Evolutionary conservation across 1,140 invertebrate species (phyloP).

Genomic region (Sitophilus oryzae): DNA sequence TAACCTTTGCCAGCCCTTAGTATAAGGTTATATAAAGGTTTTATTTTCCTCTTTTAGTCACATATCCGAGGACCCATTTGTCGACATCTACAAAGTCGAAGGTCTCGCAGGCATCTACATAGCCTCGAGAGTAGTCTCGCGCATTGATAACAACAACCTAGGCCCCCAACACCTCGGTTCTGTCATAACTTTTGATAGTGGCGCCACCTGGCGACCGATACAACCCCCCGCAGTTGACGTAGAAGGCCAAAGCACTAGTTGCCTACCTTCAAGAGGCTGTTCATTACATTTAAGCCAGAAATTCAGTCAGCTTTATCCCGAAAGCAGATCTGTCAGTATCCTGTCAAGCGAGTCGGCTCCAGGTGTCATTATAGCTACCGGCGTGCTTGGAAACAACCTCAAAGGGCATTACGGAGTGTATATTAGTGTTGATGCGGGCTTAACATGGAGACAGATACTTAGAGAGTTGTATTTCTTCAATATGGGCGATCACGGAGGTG

Average conservation of each 20-base stretch:
- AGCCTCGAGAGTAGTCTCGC: slow-evolving; percentile 65
- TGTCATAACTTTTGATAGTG: slow-evolving; percentile 84
- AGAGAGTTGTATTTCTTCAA: slow-evolving; percentile 83
- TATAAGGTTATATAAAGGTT: too few relatives aligned
- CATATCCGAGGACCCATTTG: slow-evolving; percentile 73
- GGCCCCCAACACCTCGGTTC: slow-evolving; percentile 69
- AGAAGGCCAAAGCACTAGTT: slow-evolving; percentile 58
- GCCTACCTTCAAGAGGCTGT: slow-evolving; percentile 59
- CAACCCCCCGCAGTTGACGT: slow-evolving; percentile 61
- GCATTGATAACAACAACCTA: slow-evolving; percentile 49
- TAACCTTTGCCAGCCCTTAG: too few relatives aligned
- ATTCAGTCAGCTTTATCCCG: slow-evolving; percentile 75
- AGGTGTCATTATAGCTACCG: slow-evolving; percentile 82
- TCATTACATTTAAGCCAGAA: slow-evolving; percentile 82
- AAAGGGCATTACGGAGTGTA: slow-evolving; percentile 71
- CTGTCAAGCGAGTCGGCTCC: slow-evolving; percentile 81
- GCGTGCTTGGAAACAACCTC: slow-evolving; percentile 57
- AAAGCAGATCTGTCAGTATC: slow-evolving; percentile 71
- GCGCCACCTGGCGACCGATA: slow-evolving; percentile 71
- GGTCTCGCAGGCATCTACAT: slow-evolving; percentile 85
- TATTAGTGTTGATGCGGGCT: slow-evolving; percentile 76
- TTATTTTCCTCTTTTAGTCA: slow-evolving; percentile 52
- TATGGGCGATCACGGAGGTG: slow-evolving; percentile 85
- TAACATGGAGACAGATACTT: slow-evolving; percentile 72
- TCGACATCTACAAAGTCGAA: slow-evolving; percentile 83